Evolutionary conservation across 2,888 invertebrate species (phyloP).

Genomic region (Tipula vernalis): DNA sequence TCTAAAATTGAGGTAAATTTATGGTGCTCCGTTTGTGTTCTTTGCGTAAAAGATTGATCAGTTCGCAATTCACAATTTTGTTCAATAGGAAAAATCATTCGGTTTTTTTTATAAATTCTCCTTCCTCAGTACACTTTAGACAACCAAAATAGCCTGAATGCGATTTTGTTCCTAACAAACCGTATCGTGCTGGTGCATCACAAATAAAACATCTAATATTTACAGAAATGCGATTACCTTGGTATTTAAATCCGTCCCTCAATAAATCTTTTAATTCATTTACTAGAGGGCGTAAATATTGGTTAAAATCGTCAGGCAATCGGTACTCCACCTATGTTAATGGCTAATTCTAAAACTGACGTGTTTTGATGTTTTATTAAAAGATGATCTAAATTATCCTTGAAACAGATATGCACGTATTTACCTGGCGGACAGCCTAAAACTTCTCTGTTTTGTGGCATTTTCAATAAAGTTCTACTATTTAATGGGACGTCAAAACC

Average conservation of each 20-base stretch:
- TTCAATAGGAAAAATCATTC: conserved; percentile 14
- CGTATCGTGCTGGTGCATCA: conserved; percentile 15
- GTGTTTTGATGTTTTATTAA: background rate
- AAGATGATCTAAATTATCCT: background rate
- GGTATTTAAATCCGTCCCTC: background rate
- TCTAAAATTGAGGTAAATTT: no score
- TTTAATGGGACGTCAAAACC: background rate
- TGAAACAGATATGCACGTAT: background rate
- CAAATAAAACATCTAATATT: no score
- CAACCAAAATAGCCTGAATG: no score
- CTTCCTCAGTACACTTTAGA: no score
- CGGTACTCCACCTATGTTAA: conserved; percentile 14
- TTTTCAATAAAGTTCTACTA: background rate
- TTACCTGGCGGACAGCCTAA: background rate
- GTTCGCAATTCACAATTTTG: conserved; percentile 7
- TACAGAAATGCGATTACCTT: no score
- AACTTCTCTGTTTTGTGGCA: background rate
- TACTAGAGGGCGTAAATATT: no score
- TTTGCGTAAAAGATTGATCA: conserved; percentile 13
- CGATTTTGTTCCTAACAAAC: conserved; percentile 14
- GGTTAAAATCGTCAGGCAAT: no score
- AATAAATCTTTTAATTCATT: background rate
- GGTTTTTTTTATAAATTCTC: conserved; percentile 15
- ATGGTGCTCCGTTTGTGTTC: conserved; percentile 16
- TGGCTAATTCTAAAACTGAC: background rate